Evolutionary conservation across 1,140 invertebrate species (phyloP), one percentile per base, ranked within the genome.

Genomic region (Trichonephila clavipes): DNA sequence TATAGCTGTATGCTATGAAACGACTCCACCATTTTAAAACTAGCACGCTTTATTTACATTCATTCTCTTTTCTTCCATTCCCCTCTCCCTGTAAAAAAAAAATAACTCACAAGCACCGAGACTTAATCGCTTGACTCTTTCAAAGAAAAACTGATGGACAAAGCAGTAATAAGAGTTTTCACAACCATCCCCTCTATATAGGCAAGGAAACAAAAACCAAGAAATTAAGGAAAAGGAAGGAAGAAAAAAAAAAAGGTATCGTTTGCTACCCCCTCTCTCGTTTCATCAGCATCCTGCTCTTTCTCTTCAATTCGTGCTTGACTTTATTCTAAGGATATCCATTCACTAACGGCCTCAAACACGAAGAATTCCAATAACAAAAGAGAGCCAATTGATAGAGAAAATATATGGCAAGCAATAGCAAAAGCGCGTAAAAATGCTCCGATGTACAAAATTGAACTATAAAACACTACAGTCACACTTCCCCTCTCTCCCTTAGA

Each of bases 391-490:
- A 94, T 94, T 94, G 92, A 94, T 94, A 89, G 92, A 89, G 72
- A 61, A 94, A 94, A 94, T 88, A 89, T 94, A 94, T 94, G 87
- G 86, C 69, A 19, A 66, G 92, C 87, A 94, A 94, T 94, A 89
- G 69, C 18, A 64, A 61, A 88, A 72, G 86, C 87, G 87, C 92
- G 87, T 89, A 94, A 94, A 94, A 94, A 89, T 83, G 92, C 92
- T 89, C 86, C 92, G 21, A 89, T 94, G 92, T 89, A 94, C 86
- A 94, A 94, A 94, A 94, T 94, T 88, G 92, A 94, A 89, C 92
- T 89, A 94, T 94, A 94, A 94, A 94, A 94, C 92, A 94, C 87
- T 92, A 92, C 91, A 92, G 91, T 92, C 91, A 77, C 91, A 92
- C 82, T 62, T 72, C 62, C 90, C 91, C 91, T 40, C 91, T n/a